These are phyloP conservation scores for Macaca mulatta DNA, from an alignment of 2,113 vertebrate genomes.

Conservation along the genomic window DNA sequence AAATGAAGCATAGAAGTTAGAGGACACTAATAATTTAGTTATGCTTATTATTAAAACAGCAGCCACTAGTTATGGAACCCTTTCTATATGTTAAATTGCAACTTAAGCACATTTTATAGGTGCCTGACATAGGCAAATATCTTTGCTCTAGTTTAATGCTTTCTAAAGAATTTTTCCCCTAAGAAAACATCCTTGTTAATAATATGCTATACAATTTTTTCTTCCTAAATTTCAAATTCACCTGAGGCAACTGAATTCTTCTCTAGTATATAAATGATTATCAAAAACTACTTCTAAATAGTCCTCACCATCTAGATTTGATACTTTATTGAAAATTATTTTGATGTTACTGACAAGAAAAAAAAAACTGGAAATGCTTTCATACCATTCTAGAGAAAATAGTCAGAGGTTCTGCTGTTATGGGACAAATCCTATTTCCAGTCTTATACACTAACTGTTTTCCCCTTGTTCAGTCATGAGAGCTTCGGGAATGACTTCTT, in stretches of 20 bases:
- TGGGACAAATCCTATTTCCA: not conserved
- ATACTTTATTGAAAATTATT: slow-evolving; percentile 49
- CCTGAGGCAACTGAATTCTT: not conserved
- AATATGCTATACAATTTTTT: not conserved
- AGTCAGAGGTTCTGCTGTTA: not conserved
- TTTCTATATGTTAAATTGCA: not conserved
- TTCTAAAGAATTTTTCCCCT: not conserved
- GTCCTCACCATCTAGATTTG: not conserved
- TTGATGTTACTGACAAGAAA: not conserved
- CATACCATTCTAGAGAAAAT: not conserved
- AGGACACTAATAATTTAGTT: not conserved
- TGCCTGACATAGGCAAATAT: not conserved
- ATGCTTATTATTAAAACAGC: not conserved
- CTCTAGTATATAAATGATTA: not conserved
- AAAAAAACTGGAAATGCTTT: slow-evolving; percentile 15
- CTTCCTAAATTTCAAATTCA: slow-evolving; percentile 37
- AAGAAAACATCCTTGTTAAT: not conserved
- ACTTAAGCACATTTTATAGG: not conserved
- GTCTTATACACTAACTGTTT: not conserved
- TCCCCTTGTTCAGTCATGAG: not conserved
- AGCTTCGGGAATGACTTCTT: not conserved
- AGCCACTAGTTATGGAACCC: not conserved
- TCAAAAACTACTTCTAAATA: not conserved
- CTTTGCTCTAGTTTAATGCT: not conserved
- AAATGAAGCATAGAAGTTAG: not conserved